phyloP scores from a whole-genome alignment of 2,888 invertebrate genomes.

The Macropis europaea region DNA sequence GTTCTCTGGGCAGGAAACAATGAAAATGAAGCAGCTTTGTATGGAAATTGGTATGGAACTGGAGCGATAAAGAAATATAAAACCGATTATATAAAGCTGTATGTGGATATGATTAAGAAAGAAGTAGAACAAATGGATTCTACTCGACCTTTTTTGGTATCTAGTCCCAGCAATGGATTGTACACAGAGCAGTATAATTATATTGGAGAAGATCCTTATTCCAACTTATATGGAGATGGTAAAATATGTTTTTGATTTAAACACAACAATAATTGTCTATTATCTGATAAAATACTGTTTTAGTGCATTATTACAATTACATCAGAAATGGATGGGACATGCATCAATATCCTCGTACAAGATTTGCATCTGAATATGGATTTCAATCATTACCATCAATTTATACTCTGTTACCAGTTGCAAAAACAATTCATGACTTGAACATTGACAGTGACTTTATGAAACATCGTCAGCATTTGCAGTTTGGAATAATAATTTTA shows the following conservation, averaged over 20 bases:
- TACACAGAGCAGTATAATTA: slow-evolving; percentile 88
- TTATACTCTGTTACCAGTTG: slow-evolving; percentile 84
- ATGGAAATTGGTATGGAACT: slow-evolving; percentile 88
- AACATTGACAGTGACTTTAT: slow-evolving; percentile 83
- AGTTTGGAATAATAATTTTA: slow-evolving; percentile 86
- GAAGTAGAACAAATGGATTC: slow-evolving; percentile 84
- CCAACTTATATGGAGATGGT: slow-evolving; percentile 92
- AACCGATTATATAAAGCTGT: slow-evolving; percentile 90
- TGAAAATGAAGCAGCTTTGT: slow-evolving; percentile 95
- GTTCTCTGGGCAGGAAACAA: slow-evolving; percentile 97
- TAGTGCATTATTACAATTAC: slow-evolving; percentile 95
- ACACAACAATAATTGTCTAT: background rate
- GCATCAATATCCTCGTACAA: slow-evolving; percentile 87
- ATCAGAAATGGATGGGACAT: slow-evolving; percentile 89
- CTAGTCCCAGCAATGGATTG: slow-evolving; percentile 95
- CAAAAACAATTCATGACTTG: slow-evolving; percentile 81
- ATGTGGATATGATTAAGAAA: slow-evolving; percentile 87
- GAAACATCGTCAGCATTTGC: slow-evolving; percentile 93
- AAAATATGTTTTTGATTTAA: slow-evolving; percentile 40
- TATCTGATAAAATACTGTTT: slow-evolving; percentile 59
- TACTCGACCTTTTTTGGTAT: slow-evolving; percentile 87
- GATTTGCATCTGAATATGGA: slow-evolving; percentile 98
- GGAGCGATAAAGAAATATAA: slow-evolving; percentile 82
- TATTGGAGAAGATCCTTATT: slow-evolving; percentile 89
- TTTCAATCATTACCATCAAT: slow-evolving; percentile 93